These are phyloP conservation scores for Neolamprologus longior DNA, from an alignment of 2,113 vertebrate species.

Conservation along the genomic window DNA sequence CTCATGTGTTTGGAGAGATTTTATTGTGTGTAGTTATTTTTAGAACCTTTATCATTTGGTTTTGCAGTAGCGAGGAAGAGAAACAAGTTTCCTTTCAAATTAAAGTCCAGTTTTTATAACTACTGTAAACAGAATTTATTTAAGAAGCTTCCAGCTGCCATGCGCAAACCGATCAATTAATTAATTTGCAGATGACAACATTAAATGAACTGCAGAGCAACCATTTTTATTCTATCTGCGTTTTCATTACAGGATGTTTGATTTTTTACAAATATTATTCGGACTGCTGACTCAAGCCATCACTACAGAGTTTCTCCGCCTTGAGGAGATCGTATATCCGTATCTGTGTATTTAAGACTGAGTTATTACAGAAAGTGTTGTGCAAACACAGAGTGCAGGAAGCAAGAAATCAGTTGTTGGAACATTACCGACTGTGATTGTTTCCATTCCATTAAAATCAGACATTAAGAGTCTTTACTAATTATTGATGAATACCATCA, in stretches of 20 bases:
- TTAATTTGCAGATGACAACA: neutral
- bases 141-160: constrained; percentile 35
- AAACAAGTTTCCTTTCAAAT: neutral
- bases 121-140: neutral
- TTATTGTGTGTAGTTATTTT: neutral
- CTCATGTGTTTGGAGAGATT: neutral
- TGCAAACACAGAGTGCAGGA: neutral
- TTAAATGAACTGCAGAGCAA: neutral
- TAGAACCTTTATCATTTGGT: neutral
- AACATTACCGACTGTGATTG: neutral
- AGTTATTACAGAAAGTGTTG: neutral
- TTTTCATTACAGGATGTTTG: neutral
- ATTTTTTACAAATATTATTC: neutral
- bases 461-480: neutral
- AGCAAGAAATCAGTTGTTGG: neutral
- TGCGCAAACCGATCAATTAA: neutral
- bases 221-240: neutral
- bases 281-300: neutral
- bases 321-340: neutral
- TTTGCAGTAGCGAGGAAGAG: neutral
- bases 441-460: neutral
- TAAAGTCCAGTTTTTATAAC: neutral
- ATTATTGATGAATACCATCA: neutral
- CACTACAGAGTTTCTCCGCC: neutral
- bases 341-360: neutral